Percentiles rank a stretch among this genome's conserved stretches.
These are phyloP conservation scores for Siderastrea radians DNA, from an alignment of 92 coral and sea anemone genomes.

Conservation along the genomic window DNA sequence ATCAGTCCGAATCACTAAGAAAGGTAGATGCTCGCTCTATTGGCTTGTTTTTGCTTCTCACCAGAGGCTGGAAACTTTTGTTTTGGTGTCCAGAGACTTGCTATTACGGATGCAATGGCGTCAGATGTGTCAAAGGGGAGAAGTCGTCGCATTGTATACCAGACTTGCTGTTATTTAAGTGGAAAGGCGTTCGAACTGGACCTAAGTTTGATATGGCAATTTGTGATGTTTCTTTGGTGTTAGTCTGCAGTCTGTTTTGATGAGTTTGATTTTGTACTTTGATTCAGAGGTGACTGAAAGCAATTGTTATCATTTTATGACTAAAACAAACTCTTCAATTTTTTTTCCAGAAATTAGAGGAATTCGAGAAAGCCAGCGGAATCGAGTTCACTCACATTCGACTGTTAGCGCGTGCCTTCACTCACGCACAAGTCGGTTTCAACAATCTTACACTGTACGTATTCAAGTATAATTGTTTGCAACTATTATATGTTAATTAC, in stretches of 20 bases:
- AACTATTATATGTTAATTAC: not conserved
- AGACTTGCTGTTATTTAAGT: too few species aligned
- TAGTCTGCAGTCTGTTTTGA: not conserved
- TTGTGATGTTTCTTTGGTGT: too few species aligned
- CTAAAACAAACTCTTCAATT: not conserved
- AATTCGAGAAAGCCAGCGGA: conserved; percentile 88
- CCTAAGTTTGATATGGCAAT: too few species aligned
- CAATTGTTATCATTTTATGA: not conserved
- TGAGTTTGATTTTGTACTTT: not conserved
- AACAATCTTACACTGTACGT: conserved; percentile 97
- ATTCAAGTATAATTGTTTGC: not conserved
- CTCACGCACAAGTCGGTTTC: conserved; percentile 99
- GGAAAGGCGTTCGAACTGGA: too few species aligned
- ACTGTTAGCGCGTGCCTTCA: conserved; percentile 95
- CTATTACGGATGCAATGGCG: too few species aligned
- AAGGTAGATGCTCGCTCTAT: too few species aligned
- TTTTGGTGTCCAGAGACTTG: too few species aligned
- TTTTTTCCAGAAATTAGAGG: conserved; percentile 78
- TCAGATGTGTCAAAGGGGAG: too few species aligned
- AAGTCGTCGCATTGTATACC: too few species aligned
- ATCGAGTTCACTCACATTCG: conserved; percentile 95
- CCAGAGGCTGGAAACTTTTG: too few species aligned
- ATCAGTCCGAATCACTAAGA: too few species aligned
- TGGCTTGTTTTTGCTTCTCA: too few species aligned
- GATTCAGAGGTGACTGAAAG: not conserved